A percentile compares a stretch with the other conserved stretches of the same genome.
Evolutionary conservation across 2,113 vertebrate genomes (phyloP).

Genomic region (Cinclus mexicanus): DNA sequence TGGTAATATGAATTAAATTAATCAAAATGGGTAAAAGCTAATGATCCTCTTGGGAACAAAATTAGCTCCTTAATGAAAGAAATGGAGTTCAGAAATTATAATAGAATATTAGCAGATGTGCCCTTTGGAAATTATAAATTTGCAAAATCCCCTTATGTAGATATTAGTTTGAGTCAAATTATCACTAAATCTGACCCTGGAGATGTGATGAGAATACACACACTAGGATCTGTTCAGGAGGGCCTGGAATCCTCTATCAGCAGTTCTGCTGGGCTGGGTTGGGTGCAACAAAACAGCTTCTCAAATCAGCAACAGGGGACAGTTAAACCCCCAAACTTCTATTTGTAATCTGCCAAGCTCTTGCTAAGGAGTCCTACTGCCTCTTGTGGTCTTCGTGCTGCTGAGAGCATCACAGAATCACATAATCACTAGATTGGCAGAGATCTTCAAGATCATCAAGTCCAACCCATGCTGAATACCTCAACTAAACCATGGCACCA

Average conservation of each 20-base stretch:
- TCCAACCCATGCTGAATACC: not conserved
- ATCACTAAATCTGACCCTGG: conserved; percentile 67
- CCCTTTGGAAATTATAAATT: conserved; percentile 76
- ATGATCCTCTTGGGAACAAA: conserved; percentile 72
- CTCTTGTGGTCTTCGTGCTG: not conserved
- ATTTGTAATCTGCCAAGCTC: not conserved
- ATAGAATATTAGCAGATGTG: conserved; percentile 69
- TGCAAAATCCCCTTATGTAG: conserved; percentile 66
- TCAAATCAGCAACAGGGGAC: not conserved
- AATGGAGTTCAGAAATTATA: conserved; percentile 73
- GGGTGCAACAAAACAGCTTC: not conserved
- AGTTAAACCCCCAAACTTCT: not conserved
- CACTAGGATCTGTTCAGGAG: not conserved
- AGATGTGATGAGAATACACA: not conserved
- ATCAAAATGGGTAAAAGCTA: conserved; percentile 72
- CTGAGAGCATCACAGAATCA: not conserved
- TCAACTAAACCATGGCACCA: not conserved
- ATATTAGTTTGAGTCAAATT: conserved; percentile 68
- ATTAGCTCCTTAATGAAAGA: conserved; percentile 76
- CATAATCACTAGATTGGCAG: not conserved
- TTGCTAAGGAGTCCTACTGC: not conserved
- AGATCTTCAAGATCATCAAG: not conserved
- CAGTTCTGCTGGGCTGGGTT: not conserved
- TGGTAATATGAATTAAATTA: conserved; percentile 68
- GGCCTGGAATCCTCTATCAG: not conserved